Base-by-base conservation (phyloP, 1,140 invertebrate genomes). In the Zaprionus davidi region DNA sequence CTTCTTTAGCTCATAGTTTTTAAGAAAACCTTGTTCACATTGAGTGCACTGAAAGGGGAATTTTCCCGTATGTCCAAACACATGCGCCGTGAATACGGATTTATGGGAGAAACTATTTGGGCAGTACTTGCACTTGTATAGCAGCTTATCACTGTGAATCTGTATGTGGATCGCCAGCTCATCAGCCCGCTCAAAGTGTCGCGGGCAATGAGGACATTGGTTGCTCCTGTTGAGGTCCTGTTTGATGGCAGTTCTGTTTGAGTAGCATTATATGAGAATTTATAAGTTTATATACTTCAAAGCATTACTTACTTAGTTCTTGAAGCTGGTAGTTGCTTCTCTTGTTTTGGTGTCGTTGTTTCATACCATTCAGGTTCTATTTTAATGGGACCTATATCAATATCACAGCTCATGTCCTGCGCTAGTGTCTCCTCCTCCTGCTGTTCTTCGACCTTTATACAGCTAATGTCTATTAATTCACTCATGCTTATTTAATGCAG, bases 81-180 rank as follows among this genome's bases (percentile, higher is more conserved):
- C 44, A n/a, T 75, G 72, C 1, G n/a, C 5, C 1, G 57, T 70
- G 9, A 38, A 75, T 6, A 57, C 28, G 7, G 57, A 70, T 51
- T 75, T 70, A 31, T 75, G 58, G 0, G 72, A 63, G 38, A 70
- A 75, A 22, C 58, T 75, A 11, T 34, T 70, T 1, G 72, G 72
- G 20, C 72, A 75, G 17, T 58, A 57, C 1, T n/a, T 4, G 15
- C 72, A 75, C 31, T 75, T 69, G 51, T 75, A 75, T 0, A 51
- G 26, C 17, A 75, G 31, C 34, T 63, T 69, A 20, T 62, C 17
- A 0, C 36, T 63, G 31, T 75, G 72, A 3, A 70, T 70, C 17
- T 63, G 66, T 9, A 36, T 44, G 13, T 75, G 72, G n/a, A 70
- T 75, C 0, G 17, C 13, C 0, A 70, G 66, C 13, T 75, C 72